Percentiles rank a stretch among this genome's conserved stretches.
These are phyloP conservation scores for Panagrolaimus sp. DNA, from an alignment of 1,140 invertebrate genomes.

Conservation along the genomic window DNA sequence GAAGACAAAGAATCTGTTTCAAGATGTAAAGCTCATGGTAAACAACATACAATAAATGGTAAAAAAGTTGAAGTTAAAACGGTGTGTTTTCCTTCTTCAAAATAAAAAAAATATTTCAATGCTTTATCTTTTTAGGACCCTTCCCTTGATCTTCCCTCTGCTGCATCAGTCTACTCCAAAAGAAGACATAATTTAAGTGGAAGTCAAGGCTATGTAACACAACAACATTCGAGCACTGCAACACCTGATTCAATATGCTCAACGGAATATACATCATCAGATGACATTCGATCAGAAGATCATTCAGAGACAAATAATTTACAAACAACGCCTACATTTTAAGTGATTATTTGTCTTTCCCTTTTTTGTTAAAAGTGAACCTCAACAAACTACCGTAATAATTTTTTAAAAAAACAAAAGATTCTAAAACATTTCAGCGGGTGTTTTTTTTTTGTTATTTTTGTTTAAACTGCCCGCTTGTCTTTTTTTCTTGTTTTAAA, in stretches of 20 bases:
- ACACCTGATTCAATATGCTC: conserved; percentile 8
- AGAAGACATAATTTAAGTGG: background rate
- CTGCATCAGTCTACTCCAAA: background rate
- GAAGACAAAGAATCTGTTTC: conserved; percentile 31
- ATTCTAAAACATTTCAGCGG: background rate
- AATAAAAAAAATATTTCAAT: background rate
- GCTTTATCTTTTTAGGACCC: background rate
- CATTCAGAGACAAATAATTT: background rate
- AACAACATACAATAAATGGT: conserved; percentile 33
- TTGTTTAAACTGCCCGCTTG: too few relatives aligned
- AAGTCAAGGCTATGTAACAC: background rate
- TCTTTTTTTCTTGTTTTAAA: too few relatives aligned
- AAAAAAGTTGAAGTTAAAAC: conserved; percentile 37
- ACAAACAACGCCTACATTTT: background rate
- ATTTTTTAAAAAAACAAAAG: too few relatives aligned
- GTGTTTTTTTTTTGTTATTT: too few relatives aligned
- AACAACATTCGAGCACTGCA: background rate
- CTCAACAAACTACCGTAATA: too few relatives aligned
- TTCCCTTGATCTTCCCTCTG: background rate
- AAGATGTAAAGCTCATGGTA: conserved; percentile 26
- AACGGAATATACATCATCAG: conserved; percentile 1
- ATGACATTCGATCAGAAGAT: background rate
- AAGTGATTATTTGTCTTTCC: background rate
- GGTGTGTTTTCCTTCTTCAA: background rate
- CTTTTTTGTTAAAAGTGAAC: too few relatives aligned